Evolutionary conservation across 23 tunicate species (phyloP), one percentile per base, ranked within the genome.

Genomic region (Trididemnum clinides): DNA sequence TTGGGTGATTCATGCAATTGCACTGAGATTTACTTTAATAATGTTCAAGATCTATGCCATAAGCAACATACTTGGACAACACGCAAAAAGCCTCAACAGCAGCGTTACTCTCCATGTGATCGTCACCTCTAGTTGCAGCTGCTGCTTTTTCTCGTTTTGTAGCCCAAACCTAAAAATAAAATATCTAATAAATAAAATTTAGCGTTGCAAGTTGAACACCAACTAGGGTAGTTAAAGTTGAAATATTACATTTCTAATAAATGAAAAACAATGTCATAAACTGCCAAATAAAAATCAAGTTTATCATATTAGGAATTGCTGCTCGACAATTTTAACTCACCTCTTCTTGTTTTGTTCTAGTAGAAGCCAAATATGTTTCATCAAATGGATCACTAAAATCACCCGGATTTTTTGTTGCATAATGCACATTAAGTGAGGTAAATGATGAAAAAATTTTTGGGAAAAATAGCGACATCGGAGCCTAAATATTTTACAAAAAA

Each of bases 301-400:
- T 44, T 44, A 44, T 44, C 54, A 7, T 15, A 44, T 44, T 44
- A 7, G 10, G 54, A 44, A 15, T 44, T 7, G 15, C 54, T 44
- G 70, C 21, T 5, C 70, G 15, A 44, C 54, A 44, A 44, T 7
- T 44, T 15, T 10, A 10, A 44, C 15, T 44, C 1, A 84, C 88
- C 74, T 85, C 95, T 50, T 80, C 82, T 22, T 90, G 89, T 77
- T 90, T 90, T 1, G 82, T 85, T 77, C 95, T 70, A 0, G 95
- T 85, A 31, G 35, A 81, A 30, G 73, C 57, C 23, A 90, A 80
- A 39, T 90, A 90, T 62, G 82, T 72, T 57, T 90, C 95, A 71
- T 90, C 95, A 64, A 85, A 71, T 19, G 95, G 95, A 59, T 90
- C 95, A 34, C 78, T 88, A 1, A 69, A 50, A 70, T 85, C 89